phyloP scores from a whole-genome alignment of 2,797 vertebrate species.

The Megalops cyprinoides region DNA sequence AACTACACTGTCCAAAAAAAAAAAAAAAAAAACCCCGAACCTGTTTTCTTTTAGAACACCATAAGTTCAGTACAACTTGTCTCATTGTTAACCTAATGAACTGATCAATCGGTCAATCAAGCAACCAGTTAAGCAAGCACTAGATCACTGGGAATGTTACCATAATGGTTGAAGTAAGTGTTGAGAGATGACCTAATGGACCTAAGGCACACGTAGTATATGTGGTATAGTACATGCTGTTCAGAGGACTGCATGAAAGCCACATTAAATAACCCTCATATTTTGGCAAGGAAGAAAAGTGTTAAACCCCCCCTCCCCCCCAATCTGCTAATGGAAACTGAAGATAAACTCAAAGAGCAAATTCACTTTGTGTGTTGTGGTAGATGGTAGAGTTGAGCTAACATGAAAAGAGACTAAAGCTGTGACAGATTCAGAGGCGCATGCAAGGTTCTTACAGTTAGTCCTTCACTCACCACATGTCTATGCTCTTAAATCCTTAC shows the following conservation, averaged over 20 bases:
- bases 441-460: not conserved
- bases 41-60: not conserved
- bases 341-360: not conserved
- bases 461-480: too few species aligned
- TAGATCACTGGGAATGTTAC: too few species aligned
- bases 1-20: too few species aligned
- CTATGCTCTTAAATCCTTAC: too few species aligned
- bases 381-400: not conserved
- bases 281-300: not conserved
- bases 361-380: constrained; percentile 5
- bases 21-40: too few species aligned
- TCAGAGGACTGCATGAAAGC: too few species aligned
- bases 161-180: too few species aligned
- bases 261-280: not conserved
- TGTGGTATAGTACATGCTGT: too few species aligned
- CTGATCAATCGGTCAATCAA: not conserved
- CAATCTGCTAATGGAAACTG: not conserved
- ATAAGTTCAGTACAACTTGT: not conserved
- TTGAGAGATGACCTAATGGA: too few species aligned
- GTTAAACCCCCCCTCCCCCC: not conserved
- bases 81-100: not conserved
- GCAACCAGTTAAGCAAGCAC: not conserved
- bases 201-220: too few species aligned
- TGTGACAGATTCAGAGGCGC: not conserved
- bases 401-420: not conserved